These are phyloP conservation scores for Copidosoma floridanum DNA, from an alignment of 1,140 invertebrate genomes.

Conservation along the genomic window DNA sequence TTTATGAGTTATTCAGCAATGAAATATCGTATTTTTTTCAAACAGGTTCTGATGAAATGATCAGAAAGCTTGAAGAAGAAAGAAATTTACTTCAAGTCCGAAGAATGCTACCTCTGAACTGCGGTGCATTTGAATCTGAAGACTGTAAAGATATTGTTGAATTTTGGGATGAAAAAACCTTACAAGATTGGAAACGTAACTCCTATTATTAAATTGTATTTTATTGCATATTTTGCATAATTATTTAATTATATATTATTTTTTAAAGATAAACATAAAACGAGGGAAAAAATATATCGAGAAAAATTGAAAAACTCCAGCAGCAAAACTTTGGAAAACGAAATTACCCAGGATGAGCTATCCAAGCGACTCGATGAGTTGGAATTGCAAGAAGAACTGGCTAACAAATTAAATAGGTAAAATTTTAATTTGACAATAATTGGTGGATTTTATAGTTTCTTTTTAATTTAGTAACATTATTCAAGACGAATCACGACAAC, in stretches of 20 bases:
- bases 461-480: too few relatives aligned
- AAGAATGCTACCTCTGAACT: slow-evolving; percentile 43
- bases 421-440: too few relatives aligned
- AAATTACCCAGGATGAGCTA: slow-evolving; percentile 55
- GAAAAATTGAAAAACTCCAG: slow-evolving; percentile 45
- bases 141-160: slow-evolving; percentile 57
- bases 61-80: slow-evolving; percentile 55
- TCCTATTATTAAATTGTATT: slow-evolving; percentile 23
- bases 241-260: slow-evolving; percentile 20
- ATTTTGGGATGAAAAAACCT: slow-evolving; percentile 58
- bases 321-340: slow-evolving; percentile 40
- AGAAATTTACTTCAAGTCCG: slow-evolving; percentile 51
- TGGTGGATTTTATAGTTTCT: too few relatives aligned
- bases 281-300: slow-evolving; percentile 55
- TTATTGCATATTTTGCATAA: slow-evolving; percentile 5
- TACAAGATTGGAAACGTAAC: slow-evolving; percentile 58
- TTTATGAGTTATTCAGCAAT: too few relatives aligned
- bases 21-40: neutral
- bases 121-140: slow-evolving; percentile 44
- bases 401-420: slow-evolving; percentile 52
- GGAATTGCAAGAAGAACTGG: slow-evolving; percentile 59
- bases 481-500: too few relatives aligned
- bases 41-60: slow-evolving; percentile 55
- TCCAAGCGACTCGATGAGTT: slow-evolving; percentile 57
- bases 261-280: slow-evolving; percentile 54